phyloP scores from a whole-genome alignment of 2,888 invertebrate species.

The Stomorhina lunata region DNA sequence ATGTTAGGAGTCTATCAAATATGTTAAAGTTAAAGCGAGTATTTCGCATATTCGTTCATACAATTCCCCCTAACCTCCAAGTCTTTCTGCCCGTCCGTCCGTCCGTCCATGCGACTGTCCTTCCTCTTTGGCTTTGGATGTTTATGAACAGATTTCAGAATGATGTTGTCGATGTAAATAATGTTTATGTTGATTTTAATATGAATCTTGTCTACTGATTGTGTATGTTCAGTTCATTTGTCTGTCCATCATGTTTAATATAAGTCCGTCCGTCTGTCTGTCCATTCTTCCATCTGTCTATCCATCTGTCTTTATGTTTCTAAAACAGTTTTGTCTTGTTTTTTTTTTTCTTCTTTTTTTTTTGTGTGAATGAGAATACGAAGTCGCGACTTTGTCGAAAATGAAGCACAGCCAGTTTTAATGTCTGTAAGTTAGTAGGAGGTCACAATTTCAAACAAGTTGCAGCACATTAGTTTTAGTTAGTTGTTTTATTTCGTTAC shows the following conservation, averaged over 20 bases:
- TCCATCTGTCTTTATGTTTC: not conserved
- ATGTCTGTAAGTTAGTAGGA: slow-evolving; percentile 58
- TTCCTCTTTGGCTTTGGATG: not conserved
- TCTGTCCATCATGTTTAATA: not conserved
- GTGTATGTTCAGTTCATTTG: not conserved
- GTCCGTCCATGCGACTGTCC: not conserved
- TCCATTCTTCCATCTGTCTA: not conserved
- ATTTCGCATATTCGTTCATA: too few relatives aligned
- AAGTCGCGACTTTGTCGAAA: too few relatives aligned
- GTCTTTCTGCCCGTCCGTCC: too few relatives aligned
- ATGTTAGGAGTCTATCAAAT: slow-evolving; percentile 45
- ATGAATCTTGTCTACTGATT: slow-evolving; percentile 48
- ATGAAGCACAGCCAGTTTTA: too few relatives aligned
- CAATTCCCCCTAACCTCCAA: too few relatives aligned
- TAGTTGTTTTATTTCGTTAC: slow-evolving; percentile 22
- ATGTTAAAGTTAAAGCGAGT: too few relatives aligned
- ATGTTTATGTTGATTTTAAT: slow-evolving; percentile 59
- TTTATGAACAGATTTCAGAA: slow-evolving; percentile 18
- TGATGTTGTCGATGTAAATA: slow-evolving; percentile 59
- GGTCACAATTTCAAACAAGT: slow-evolving; percentile 59
- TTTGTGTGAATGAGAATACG: slow-evolving; percentile 33
- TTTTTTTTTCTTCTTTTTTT: too few relatives aligned
- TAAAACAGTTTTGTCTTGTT: not conserved
- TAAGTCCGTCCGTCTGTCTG: not conserved
- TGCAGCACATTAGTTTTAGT: slow-evolving; percentile 49